Evolutionary conservation across 2,888 invertebrate genomes (phyloP), one percentile per base, ranked within the genome.

Genomic region (Pseudoips prasinana): DNA sequence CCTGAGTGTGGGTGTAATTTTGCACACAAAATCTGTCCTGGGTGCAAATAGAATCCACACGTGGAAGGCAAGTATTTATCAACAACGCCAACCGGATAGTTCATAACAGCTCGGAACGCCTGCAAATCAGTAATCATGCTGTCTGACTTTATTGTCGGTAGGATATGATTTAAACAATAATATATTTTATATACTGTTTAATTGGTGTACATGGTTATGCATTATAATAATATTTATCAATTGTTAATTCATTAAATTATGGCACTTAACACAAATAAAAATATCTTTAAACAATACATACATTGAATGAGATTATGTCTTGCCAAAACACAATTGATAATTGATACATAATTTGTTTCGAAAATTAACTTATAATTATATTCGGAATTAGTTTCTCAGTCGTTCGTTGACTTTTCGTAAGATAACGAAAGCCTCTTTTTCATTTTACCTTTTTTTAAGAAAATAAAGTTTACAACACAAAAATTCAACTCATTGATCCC

Each of bases 141-240:
- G n/a, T n/a, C n/a, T n/a, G n/a, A n/a, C n/a, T n/a, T n/a, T n/a
- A n/a, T n/a, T n/a, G n/a, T n/a, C n/a, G n/a, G n/a, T n/a, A n/a
- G n/a, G n/a, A n/a, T 14, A 14, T 3, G 14, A 77, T 44, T 65
- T 30, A 84, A 84, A 84, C 71, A 63, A 71, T 45, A 63, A 54
- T 66, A 31, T 72, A 32, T 67, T 75, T 77, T 74, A 72, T 73
- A 74, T 78, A 78, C 78, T 72, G 75, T 85, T 87, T 86, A n/a
- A 81, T 87, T 86, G 85, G 86, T 88, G 86, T 88, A 87, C 81
- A 88, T 85, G 85, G 86, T 87, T 88, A 87, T 80, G 86, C 82
- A 79, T 84, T 85, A 84, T 72, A 83, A 82, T 83, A 82, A 77
- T 83, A 83, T 66, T 83, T 81, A 83, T 85, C 79, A 71, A 80